These are phyloP conservation scores for Cavia porcellus DNA, from an alignment of 2,113 vertebrate genomes.

Conservation along the genomic window DNA sequence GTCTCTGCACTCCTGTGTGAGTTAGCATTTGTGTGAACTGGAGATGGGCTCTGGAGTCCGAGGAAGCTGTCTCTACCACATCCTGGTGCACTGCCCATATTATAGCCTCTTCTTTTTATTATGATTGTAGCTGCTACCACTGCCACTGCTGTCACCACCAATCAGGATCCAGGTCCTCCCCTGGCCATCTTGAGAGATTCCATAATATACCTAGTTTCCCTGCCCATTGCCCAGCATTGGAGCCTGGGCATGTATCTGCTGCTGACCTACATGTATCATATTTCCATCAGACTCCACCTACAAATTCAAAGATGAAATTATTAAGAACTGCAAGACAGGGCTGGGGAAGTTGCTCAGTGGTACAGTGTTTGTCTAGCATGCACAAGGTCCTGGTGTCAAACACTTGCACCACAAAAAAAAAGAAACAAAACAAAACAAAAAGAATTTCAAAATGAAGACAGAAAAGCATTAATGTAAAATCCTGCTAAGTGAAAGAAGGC, in stretches of 20 bases:
- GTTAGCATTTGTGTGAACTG: neutral
- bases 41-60: neutral
- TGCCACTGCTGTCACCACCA: neutral
- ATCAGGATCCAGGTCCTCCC: neutral
- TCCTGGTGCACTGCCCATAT: too few relatives aligned
- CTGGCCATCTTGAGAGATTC: neutral
- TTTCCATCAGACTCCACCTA: neutral
- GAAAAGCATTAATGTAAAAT: neutral
- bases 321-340: neutral
- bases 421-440: too few relatives aligned
- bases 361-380: too few relatives aligned
- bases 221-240: neutral
- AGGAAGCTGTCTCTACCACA: too few relatives aligned
- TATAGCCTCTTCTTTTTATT: neutral
- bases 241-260: too few relatives aligned
- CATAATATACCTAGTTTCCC: accelerated
- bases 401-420: too few relatives aligned
- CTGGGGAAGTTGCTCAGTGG: too few relatives aligned
- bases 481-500: neutral
- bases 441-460: too few relatives aligned
- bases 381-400: too few relatives aligned
- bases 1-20: neutral
- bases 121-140: neutral
- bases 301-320: neutral
- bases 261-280: neutral